phyloP scores from a whole-genome alignment of 2,113 vertebrate genomes.

The Columba livia region DNA sequence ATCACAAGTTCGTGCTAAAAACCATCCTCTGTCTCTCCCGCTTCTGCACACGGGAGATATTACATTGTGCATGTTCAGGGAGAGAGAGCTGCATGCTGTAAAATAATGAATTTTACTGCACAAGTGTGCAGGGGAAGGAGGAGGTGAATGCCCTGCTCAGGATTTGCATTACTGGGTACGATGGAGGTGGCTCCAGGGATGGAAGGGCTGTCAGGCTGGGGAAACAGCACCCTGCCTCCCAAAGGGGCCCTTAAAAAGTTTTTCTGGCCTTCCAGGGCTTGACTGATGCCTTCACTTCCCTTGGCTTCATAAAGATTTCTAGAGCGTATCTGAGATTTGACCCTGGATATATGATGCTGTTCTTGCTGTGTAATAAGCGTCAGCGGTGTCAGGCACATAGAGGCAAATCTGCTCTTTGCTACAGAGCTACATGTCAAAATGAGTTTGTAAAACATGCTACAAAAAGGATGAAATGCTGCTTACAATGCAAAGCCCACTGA shows the following conservation, averaged over 20 bases:
- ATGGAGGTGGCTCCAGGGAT: background rate
- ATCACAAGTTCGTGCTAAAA: background rate
- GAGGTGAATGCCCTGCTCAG: background rate
- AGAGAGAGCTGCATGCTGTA: background rate
- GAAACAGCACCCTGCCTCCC: background rate
- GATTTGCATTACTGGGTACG: background rate
- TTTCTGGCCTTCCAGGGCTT: background rate
- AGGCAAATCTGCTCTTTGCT: slow-evolving; percentile 29
- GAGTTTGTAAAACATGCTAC: background rate
- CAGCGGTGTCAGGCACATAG: background rate
- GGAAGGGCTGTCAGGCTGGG: background rate
- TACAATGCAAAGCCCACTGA: slow-evolving; percentile 1
- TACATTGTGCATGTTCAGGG: background rate
- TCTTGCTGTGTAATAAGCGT: background rate
- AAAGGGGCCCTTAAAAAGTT: background rate
- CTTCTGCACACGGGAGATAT: background rate
- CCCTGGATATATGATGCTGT: background rate
- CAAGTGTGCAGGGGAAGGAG: background rate
- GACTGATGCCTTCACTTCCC: background rate
- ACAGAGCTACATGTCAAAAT: slow-evolving; percentile 2
- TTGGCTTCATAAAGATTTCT: slow-evolving; percentile 2
- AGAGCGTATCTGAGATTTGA: background rate
- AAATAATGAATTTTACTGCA: background rate
- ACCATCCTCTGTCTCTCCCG: background rate
- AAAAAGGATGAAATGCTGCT: slow-evolving; percentile 13